Percentiles rank a stretch among this genome's conserved stretches.
Evolutionary conservation across 2,113 vertebrate species (phyloP).

Genomic region (Opisthocomus hoazin): DNA sequence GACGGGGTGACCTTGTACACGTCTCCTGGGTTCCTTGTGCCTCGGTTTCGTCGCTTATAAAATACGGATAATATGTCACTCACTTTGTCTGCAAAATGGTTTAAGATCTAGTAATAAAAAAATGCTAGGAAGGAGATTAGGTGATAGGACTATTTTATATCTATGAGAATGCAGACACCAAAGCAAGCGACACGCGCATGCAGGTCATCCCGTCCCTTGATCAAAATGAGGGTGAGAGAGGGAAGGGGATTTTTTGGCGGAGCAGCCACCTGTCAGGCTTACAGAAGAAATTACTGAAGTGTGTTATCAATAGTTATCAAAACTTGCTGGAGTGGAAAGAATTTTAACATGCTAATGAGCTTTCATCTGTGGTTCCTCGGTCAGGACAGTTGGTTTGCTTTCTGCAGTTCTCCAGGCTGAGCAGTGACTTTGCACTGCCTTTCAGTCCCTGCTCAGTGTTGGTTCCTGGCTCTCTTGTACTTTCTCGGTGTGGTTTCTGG

Average conservation of each 20-base stretch:
- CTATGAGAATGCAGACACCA: background rate
- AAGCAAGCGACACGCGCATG: background rate
- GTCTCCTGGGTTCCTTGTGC: background rate
- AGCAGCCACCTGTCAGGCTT: background rate
- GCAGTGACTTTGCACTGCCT: background rate
- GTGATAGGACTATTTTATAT: background rate
- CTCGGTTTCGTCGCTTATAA: background rate
- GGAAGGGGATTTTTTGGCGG: background rate
- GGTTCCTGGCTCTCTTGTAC: background rate
- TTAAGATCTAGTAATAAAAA: background rate
- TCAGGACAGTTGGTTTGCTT: background rate
- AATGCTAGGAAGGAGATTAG: background rate
- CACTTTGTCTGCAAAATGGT: background rate
- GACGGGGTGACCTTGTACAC: background rate
- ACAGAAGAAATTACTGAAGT: background rate
- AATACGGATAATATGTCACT: background rate
- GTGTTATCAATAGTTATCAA: slow-evolving; percentile 6
- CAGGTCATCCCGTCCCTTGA: background rate
- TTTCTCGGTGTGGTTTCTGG: background rate
- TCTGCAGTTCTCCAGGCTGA: background rate
- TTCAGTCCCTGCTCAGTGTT: background rate
- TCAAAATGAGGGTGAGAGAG: background rate
- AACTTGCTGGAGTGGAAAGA: slow-evolving; percentile 1
- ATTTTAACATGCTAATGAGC: slow-evolving; percentile 2
- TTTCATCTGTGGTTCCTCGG: background rate